These are phyloP conservation scores for Antedon mediterranea DNA, from an alignment of 53 echinoderm and acorn worm species.

Conservation along the genomic window DNA sequence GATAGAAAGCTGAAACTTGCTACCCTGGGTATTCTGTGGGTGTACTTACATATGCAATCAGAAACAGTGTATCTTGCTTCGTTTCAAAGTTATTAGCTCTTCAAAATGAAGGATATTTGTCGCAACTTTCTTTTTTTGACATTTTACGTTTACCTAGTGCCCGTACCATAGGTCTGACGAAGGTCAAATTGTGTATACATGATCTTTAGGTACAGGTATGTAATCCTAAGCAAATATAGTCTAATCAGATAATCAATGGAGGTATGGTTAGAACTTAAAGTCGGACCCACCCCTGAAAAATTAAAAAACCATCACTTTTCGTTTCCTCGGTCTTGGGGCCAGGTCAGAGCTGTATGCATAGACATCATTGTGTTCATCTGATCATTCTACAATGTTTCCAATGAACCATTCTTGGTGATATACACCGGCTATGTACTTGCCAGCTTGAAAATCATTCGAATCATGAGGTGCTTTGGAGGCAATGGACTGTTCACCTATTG, in stretches of 20 bases:
- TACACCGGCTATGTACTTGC: conserved; percentile 17
- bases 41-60: not conserved
- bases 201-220: not conserved
- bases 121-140: not conserved
- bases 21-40: not conserved
- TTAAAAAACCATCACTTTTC: too few species aligned
- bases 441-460: conserved; percentile 6
- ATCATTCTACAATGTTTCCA: conserved; percentile 1
- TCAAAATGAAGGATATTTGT: not conserved
- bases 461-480: too few species aligned
- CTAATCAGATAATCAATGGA: not conserved
- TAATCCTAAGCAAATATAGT: not conserved
- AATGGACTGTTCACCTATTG: not conserved
- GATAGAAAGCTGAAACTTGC: not conserved
- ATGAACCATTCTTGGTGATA: conserved; percentile 27
- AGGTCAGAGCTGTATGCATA: too few species aligned
- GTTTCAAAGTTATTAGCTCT: not conserved
- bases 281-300: not conserved
- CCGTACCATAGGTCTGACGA: not conserved
- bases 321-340: too few species aligned
- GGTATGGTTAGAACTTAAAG: not conserved
- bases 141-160: not conserved
- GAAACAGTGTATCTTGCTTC: not conserved
- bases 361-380: too few species aligned
- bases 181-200: not conserved